Conservation (phyloP, 2,888 invertebrate species). For the Cerastis leucographa region DNA sequence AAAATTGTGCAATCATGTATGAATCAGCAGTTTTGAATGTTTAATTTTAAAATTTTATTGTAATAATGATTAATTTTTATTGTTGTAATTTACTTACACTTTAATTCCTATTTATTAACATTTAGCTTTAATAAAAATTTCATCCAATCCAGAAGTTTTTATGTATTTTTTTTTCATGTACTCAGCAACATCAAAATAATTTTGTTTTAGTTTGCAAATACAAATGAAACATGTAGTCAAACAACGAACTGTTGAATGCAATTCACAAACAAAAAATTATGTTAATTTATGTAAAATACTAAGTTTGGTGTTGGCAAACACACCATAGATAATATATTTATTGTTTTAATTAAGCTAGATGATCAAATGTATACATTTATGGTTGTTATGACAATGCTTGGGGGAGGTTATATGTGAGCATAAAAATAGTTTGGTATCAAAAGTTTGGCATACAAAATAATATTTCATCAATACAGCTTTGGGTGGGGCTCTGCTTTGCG, state of each 20-base stretch:
- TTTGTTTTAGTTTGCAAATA: not conserved
- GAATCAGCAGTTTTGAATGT: constrained; percentile 19
- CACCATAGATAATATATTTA: not conserved
- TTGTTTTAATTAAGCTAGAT: not conserved
- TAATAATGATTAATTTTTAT: not conserved
- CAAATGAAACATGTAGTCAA: not conserved
- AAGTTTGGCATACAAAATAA: not conserved
- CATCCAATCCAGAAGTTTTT: not conserved
- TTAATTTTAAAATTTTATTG: not conserved
- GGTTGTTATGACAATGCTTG: constrained; percentile 7
- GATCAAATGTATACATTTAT: not conserved
- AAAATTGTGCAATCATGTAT: constrained; percentile 28
- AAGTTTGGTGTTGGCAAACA: not conserved
- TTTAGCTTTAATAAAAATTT: not conserved
- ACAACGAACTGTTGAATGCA: constrained; percentile 14
- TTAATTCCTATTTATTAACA: not conserved
- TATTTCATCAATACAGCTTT: not conserved
- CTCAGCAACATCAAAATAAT: not conserved
- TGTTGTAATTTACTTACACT: too few species aligned
- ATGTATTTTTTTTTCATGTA: not conserved
- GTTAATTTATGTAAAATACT: constrained; percentile 2
- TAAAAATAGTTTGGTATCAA: not conserved
- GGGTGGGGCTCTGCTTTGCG: not conserved
- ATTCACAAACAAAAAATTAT: not conserved
- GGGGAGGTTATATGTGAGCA: not conserved